Evolutionary conservation across 23 tunicate species (phyloP).

Genomic region (Phallusia fumigata): DNA sequence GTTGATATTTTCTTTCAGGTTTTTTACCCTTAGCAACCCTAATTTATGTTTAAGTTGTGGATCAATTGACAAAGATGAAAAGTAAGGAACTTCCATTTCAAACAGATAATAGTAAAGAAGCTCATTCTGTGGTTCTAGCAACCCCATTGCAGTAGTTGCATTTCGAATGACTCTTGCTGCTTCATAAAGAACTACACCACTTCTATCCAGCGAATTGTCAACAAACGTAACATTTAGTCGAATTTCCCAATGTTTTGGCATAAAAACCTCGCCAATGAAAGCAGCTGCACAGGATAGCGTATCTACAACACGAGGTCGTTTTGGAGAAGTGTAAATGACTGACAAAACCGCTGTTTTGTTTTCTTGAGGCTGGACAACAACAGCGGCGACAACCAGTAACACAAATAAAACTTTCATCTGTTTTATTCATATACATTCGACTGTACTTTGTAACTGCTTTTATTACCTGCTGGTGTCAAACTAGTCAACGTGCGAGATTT

Average conservation of each 20-base stretch:
- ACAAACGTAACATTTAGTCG: background rate
- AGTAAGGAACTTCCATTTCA: constrained; percentile 11
- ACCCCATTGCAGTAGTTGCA: background rate
- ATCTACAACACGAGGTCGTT: background rate
- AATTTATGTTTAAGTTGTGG: constrained; percentile 22
- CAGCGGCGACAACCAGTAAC: background rate
- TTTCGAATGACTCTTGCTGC: background rate
- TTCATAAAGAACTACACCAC: constrained; percentile 20
- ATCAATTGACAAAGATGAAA: constrained; percentile 22
- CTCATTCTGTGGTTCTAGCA: constrained; percentile 25
- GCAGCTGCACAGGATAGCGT: background rate
- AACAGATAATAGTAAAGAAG: constrained; percentile 18
- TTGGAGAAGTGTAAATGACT: background rate
- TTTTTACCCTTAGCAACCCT: constrained; percentile 23
- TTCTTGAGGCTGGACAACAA: background rate
- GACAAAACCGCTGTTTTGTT: background rate
- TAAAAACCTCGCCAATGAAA: background rate
- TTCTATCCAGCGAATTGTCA: background rate
- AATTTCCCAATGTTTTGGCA: background rate
- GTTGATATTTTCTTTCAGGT: background rate
- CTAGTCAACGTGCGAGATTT: no score
- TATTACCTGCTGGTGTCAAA: no score
- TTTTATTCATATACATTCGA: background rate
- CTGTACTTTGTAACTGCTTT: no score
- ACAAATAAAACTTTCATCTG: background rate